Conservation (phyloP, 2,113 vertebrate genomes). For the Tursiops truncatus region DNA sequence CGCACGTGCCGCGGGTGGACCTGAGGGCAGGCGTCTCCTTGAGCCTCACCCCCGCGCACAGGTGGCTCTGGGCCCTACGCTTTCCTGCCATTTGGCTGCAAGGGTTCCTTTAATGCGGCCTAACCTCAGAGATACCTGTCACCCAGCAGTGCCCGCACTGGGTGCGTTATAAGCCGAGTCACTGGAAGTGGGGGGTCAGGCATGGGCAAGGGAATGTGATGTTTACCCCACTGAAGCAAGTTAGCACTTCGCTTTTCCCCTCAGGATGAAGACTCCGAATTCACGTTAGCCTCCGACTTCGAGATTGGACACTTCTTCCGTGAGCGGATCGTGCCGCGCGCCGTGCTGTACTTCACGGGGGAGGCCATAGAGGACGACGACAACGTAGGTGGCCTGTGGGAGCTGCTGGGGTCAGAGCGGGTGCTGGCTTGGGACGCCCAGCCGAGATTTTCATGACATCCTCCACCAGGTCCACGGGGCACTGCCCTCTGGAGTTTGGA, state of each 20-base stretch:
- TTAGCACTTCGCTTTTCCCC: background rate
- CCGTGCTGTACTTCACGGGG: constrained; percentile 98
- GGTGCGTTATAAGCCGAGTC: background rate
- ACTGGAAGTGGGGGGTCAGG: no score
- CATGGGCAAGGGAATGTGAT: fast-evolving
- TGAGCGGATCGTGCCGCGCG: constrained; percentile 96
- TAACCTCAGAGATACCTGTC: background rate
- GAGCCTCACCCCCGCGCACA: background rate
- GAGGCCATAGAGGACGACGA: constrained; percentile 98
- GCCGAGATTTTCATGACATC: background rate
- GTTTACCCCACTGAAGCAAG: background rate
- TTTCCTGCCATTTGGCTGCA: background rate
- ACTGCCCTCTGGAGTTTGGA: fast-evolving
- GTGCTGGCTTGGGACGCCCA: background rate
- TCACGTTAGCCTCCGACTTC: constrained; percentile 95
- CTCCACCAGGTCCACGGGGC: fast-evolving
- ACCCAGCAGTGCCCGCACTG: background rate
- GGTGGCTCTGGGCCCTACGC: background rate
- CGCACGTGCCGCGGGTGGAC: fast-evolving
- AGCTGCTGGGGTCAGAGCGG: no score
- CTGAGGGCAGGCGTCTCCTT: no score
- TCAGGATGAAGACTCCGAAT: constrained; percentile 97
- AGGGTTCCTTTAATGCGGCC: no score
- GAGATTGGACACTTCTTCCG: constrained; percentile 99
- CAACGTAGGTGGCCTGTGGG: constrained; percentile 87